Evolutionary conservation across 2,797 vertebrate genomes (phyloP).

Genomic region (Alosa sapidissima): DNA sequence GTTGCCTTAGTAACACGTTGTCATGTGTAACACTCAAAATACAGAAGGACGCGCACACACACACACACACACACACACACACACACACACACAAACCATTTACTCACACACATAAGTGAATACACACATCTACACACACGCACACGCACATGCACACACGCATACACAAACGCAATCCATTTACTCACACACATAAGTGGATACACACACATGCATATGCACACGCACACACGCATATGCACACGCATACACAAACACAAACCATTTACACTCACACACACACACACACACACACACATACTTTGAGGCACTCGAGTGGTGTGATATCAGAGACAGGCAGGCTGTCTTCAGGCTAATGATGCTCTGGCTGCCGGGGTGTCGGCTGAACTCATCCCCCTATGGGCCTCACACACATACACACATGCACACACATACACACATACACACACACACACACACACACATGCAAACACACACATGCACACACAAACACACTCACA

Average conservation of each 20-base stretch:
- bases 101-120: not conserved
- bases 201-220: not conserved
- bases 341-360: conserved; percentile 46
- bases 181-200: not conserved
- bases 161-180: too few relatives aligned
- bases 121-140: not conserved
- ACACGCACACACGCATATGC: too few relatives aligned
- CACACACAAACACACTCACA: not conserved
- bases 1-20: conserved; percentile 47
- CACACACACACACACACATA: conserved; percentile 28
- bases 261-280: not conserved
- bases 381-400: conserved; percentile 35
- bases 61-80: not conserved
- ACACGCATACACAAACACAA: too few relatives aligned
- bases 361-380: conserved; percentile 33
- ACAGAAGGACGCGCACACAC: not conserved
- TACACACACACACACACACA: not conserved
- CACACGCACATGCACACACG: too few relatives aligned
- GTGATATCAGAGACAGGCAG: conserved; percentile 42
- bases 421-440: not conserved
- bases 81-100: not conserved
- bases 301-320: conserved; percentile 16
- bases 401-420: not conserved
- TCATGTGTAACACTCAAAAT: conserved; percentile 28
- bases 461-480: not conserved